Base-by-base conservation (phyloP, 1,140 invertebrate species). In the Metopolophium dirhodum region DNA sequence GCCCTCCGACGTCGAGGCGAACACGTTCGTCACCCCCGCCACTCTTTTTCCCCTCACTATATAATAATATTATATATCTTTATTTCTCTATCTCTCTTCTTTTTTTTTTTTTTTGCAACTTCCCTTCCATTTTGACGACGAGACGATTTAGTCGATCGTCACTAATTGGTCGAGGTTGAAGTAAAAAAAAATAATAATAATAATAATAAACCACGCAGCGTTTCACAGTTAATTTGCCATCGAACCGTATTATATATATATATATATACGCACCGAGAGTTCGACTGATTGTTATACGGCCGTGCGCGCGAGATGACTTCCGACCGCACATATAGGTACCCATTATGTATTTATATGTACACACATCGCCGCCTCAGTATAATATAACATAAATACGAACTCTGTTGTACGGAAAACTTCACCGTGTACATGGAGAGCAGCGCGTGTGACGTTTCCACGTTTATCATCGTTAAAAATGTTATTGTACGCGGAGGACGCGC, bases 151-250 rank as follows among this genome's bases (percentile, higher is more conserved):
- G 22, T 86, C 77, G 91, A 83, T 85, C 82, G 49, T 51, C 49
- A 86, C 68, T 93, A 93, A 93, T 85, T 93, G 91, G 82, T 93
- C 26, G 82, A 37, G 82, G 77, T 93, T 37, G 82, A 86, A 85
- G 18, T 30, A 49, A 83, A 49, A 83, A 82, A 82, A 68, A 54
- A 23, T 22, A 61, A 41, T 54, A 37, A 57, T 51, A 89, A 89
- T 54, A 89, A 89, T 26, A 90, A 57, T 77, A 83, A 54, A 85
- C 91, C 91, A 9, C 77, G 30, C 41, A 35, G 41, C 45, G 49
- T 93, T 93, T 93, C 82, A 93, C 91, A 93, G 91, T 93, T 93
- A 93, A 86, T 93, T 93, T 93, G 51, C 91, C 57, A 68, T 90
- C 89, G 57, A 68, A 90, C 51, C n/a, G 30, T 89, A 51, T 49